Percentiles rank a stretch among this genome's conserved stretches.
Conservation (phyloP, 2,797 vertebrate species). For the Pogonophryne albipinna region DNA sequence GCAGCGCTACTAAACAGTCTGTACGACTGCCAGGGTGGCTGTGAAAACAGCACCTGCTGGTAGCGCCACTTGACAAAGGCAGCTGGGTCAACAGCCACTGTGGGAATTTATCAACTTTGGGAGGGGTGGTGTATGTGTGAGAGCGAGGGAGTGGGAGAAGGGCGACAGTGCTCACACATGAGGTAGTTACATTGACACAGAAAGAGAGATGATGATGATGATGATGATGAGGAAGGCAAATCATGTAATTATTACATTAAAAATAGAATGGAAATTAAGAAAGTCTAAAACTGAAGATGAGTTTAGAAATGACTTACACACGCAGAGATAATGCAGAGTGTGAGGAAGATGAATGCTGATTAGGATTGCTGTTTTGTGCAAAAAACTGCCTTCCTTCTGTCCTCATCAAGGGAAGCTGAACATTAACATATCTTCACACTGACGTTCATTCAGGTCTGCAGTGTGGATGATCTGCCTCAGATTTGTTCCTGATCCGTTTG, state of each 20-base stretch:
- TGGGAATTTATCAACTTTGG: conserved; percentile 98
- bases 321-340: conserved; percentile 10
- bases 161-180: conserved; percentile 53
- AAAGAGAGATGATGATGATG: conserved; percentile 14
- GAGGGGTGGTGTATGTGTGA: conserved; percentile 83
- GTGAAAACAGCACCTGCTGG: conserved; percentile 99
- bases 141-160: conserved; percentile 66
- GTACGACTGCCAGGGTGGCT: conserved; percentile 99
- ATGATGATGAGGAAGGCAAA: conserved; percentile 60
- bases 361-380: not conserved
- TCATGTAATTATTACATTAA: conserved; percentile 82
- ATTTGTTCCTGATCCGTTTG: conserved; percentile 37
- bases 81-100: conserved; percentile 99
- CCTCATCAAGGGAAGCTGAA: conserved; percentile 25
- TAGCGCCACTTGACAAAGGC: conserved; percentile 95
- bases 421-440: conserved; percentile 34
- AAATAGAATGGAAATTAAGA: conserved; percentile 50
- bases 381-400: conserved; percentile 10
- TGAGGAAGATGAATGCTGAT: conserved; percentile 5
- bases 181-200: conserved; percentile 47
- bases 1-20: conserved; percentile 97
- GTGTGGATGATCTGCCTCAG: conserved; percentile 26
- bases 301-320: not conserved
- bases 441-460: conserved; percentile 22
- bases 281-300: not conserved